These are phyloP conservation scores for Argentina silus DNA, from an alignment of 2,797 vertebrate species.

Conservation along the genomic window DNA sequence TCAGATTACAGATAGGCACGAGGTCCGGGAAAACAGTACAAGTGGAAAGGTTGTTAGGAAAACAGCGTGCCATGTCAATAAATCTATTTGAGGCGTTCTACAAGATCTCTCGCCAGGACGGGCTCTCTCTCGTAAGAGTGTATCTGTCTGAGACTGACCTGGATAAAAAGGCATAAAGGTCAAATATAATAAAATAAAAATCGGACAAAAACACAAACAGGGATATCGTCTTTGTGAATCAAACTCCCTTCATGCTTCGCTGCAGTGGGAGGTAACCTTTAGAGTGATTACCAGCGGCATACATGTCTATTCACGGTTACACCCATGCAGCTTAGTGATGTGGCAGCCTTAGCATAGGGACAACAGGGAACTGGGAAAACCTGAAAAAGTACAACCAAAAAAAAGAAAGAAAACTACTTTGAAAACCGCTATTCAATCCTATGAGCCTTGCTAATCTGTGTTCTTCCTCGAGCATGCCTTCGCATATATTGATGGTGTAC, in stretches of 20 bases:
- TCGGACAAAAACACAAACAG: background rate
- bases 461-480: background rate
- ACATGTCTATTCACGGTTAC: background rate
- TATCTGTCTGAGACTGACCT: too few relatives aligned
- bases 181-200: background rate
- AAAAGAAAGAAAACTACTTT: background rate
- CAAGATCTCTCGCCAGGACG: too few relatives aligned
- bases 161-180: background rate
- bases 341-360: constrained; percentile 6
- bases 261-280: constrained; percentile 7
- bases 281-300: constrained; percentile 9
- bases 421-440: background rate
- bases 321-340: constrained; percentile 15
- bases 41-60: background rate
- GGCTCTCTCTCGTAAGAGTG: too few relatives aligned
- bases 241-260: background rate
- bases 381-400: too few relatives aligned
- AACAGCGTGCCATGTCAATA: background rate
- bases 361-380: background rate
- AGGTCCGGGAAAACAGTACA: background rate
- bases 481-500: background rate
- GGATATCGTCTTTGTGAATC: background rate
- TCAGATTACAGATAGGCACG: background rate
- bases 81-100: background rate
- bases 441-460: background rate